Conservation (phyloP, 2,113 vertebrate species). For the Oryzias woworae region DNA sequence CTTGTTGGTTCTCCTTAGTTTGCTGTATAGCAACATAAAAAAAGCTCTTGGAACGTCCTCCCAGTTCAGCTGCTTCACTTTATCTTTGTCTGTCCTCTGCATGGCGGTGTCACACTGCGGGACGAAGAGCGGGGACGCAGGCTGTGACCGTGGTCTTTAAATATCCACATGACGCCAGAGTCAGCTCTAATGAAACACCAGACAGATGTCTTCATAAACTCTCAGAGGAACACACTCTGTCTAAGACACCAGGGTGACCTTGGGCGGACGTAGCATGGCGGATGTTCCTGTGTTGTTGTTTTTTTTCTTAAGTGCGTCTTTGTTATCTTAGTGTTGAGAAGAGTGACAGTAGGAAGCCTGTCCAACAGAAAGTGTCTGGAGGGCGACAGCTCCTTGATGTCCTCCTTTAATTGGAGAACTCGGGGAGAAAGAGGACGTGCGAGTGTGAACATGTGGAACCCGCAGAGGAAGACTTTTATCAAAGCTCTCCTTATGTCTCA, state of each 20-base stretch:
- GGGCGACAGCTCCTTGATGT: constrained; percentile 48
- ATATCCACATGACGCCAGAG: constrained; percentile 41
- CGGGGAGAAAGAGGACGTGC: constrained; percentile 9
- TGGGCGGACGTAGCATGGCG: constrained; percentile 35
- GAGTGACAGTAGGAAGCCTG: constrained; percentile 53
- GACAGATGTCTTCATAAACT: constrained; percentile 64
- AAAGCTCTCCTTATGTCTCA: not conserved
- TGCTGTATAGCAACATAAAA: too few species aligned
- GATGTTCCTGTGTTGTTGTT: constrained; percentile 18
- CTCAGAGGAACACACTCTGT: constrained; percentile 19
- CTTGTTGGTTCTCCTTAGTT: constrained; percentile 7
- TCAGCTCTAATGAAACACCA: constrained; percentile 64
- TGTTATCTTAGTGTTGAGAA: constrained; percentile 33
- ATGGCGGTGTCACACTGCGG: not conserved
- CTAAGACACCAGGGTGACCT: constrained; percentile 62
- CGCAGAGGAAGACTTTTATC: constrained; percentile 8
- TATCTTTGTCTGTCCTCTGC: constrained; percentile 16
- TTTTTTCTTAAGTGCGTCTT: constrained; percentile 17
- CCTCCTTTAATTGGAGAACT: constrained; percentile 42
- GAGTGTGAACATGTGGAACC: constrained; percentile 5
- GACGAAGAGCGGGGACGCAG: constrained; percentile 6
- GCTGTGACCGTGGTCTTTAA: constrained; percentile 24
- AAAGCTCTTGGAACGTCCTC: constrained; percentile 16
- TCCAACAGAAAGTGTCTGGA: constrained; percentile 35
- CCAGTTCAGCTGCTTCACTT: constrained; percentile 9